Conservation (phyloP, 2,113 vertebrate genomes). For the Nasalis larvatus region DNA sequence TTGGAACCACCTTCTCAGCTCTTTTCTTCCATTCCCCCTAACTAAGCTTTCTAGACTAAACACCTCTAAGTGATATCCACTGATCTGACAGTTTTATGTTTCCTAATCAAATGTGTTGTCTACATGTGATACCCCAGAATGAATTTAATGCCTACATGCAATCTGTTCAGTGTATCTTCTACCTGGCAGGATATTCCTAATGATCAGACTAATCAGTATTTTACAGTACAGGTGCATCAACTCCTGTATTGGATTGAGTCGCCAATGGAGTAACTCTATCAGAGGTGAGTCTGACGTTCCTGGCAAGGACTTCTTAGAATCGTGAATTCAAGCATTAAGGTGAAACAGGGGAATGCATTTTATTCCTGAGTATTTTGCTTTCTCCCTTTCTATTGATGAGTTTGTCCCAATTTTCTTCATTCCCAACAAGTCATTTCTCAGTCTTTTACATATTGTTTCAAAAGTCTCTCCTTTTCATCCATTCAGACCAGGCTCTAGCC, state of each 20-base stretch:
- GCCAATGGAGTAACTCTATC: neutral
- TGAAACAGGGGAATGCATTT: neutral
- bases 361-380: neutral
- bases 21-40: neutral
- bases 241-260: neutral
- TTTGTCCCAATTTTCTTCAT: neutral
- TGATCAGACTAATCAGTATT: neutral
- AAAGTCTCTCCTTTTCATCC: neutral
- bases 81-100: neutral
- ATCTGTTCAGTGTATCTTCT: neutral
- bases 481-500: neutral
- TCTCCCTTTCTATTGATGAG: neutral
- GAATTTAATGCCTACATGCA: neutral
- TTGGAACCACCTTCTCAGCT: neutral
- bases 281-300: neutral
- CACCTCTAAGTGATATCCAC: neutral
- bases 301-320: neutral
- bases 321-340: neutral
- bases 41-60: neutral
- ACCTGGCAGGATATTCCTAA: neutral
- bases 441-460: neutral
- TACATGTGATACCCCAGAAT: neutral
- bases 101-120: neutral
- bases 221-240: rapidly evolving
- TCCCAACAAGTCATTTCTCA: neutral